Evolutionary conservation across 1,140 invertebrate species (phyloP).

Genomic region (Sycobia sp.): DNA sequence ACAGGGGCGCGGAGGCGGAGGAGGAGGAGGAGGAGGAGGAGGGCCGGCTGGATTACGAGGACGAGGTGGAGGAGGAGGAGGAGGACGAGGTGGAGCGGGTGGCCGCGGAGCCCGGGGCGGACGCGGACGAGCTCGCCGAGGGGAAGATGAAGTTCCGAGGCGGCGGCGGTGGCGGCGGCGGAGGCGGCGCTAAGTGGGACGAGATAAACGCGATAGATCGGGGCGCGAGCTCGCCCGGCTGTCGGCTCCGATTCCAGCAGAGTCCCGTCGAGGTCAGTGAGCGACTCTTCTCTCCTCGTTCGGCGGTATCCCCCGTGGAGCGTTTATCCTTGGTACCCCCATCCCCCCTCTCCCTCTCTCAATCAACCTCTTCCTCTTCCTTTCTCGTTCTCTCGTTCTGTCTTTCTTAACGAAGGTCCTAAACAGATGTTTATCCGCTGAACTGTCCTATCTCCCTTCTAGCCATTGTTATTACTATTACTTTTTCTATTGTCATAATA

Average conservation of each 20-base stretch:
- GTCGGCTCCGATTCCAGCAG: conserved; percentile 86
- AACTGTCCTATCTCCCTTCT: too few species aligned
- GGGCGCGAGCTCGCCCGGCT: conserved; percentile 60
- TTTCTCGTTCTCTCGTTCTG: too few species aligned
- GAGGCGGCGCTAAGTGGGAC: conserved; percentile 61
- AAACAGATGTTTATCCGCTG: too few species aligned
- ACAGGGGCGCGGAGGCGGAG: conserved; percentile 14
- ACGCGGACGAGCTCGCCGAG: conserved; percentile 49
- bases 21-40: background rate
- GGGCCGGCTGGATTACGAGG: conserved; percentile 29
- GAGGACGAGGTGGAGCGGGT: conserved; percentile 41
- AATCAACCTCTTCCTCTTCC: too few species aligned
- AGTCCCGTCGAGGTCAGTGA: conserved; percentile 73
- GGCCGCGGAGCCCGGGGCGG: conserved; percentile 48
- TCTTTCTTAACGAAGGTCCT: too few species aligned
- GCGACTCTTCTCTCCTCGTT: background rate
- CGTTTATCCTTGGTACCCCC: too few species aligned
- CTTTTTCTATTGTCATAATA: too few species aligned
- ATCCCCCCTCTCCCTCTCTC: too few species aligned
- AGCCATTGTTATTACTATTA: too few species aligned
- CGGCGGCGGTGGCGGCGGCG: too few species aligned
- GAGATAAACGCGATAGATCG: conserved; percentile 59
- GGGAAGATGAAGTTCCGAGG: conserved; percentile 47
- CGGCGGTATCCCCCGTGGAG: too few species aligned
- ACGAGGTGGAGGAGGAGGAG: conserved; percentile 38